A percentile compares a stretch with the other conserved stretches of the same genome.
These are phyloP conservation scores for Argyresthia goedartella DNA, from an alignment of 2,888 invertebrate genomes.

Conservation along the genomic window DNA sequence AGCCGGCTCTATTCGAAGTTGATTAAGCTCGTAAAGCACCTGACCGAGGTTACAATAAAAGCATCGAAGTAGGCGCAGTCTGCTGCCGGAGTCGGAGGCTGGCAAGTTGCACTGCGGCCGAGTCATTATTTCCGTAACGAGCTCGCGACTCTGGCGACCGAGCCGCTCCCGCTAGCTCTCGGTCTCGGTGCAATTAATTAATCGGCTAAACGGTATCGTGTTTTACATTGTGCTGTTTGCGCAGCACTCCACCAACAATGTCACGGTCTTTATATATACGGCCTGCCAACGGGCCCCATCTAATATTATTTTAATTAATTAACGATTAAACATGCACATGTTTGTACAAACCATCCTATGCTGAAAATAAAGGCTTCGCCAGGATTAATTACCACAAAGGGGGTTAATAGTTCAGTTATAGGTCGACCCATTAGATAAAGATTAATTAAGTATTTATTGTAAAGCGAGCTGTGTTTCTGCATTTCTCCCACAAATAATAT, in stretches of 20 bases:
- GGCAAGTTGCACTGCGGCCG: slow-evolving; percentile 40
- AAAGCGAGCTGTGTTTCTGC: not conserved
- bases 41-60: slow-evolving; percentile 38
- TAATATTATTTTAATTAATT: slow-evolving; percentile 57
- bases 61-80: slow-evolving; percentile 22
- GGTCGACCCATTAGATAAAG: not conserved
- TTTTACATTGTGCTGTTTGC: slow-evolving; percentile 67
- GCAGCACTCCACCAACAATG: slow-evolving; percentile 62
- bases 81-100: slow-evolving; percentile 9
- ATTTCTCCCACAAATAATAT: not conserved
- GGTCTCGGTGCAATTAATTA: slow-evolving; percentile 47
- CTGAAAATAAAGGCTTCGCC: slow-evolving; percentile 27
- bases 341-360: slow-evolving; percentile 36
- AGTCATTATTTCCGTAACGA: slow-evolving; percentile 65
- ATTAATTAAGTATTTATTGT: slow-evolving; percentile 3
- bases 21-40: slow-evolving; percentile 34
- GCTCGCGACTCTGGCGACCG: slow-evolving; percentile 47
- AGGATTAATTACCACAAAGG: not conserved
- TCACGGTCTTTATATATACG: no score
- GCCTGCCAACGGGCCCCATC: slow-evolving; percentile 41
- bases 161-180: slow-evolving; percentile 29
- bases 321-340: slow-evolving; percentile 28
- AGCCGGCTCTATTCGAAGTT: slow-evolving; percentile 20
- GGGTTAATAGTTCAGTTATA: not conserved
- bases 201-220: slow-evolving; percentile 65